Evolutionary conservation across 2,888 invertebrate genomes (phyloP).

Genomic region (Nemurella pictetii): DNA sequence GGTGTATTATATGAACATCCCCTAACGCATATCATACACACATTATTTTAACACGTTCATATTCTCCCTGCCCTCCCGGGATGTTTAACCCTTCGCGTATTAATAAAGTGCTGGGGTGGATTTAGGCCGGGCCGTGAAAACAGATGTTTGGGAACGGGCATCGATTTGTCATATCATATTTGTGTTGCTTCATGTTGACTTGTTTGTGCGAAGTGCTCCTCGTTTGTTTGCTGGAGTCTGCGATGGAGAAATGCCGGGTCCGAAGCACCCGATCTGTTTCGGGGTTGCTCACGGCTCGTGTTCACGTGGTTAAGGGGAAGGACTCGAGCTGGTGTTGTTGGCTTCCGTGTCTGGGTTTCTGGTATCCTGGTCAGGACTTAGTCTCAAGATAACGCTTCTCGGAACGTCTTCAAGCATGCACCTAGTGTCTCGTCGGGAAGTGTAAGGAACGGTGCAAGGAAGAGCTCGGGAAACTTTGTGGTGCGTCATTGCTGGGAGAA

Average conservation of each 20-base stretch:
- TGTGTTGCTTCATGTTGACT: neutral
- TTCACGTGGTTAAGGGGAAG: neutral
- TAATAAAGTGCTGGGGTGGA: neutral
- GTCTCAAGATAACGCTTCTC: neutral
- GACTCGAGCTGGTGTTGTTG: neutral
- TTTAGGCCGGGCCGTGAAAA: neutral
- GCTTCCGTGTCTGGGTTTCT: neutral
- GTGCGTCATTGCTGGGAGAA: too few relatives aligned
- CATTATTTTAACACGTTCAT: constrained; percentile 26
- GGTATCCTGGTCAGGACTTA: neutral
- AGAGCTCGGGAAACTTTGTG: too few relatives aligned
- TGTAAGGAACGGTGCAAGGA: too few relatives aligned
- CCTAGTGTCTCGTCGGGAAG: too few relatives aligned
- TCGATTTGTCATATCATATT: neutral
- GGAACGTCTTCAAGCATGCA: too few relatives aligned
- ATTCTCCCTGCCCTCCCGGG: neutral
- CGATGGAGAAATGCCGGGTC: neutral
- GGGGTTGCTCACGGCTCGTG: neutral
- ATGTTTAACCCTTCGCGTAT: constrained; percentile 24
- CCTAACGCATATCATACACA: constrained; percentile 16
- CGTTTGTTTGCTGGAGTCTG: neutral
- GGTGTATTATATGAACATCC: neutral
- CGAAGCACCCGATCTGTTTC: neutral
- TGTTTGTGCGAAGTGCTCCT: neutral
- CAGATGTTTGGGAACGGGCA: neutral